Evolutionary conservation across 1,140 invertebrate genomes (phyloP).

Genomic region (Mactra quadrangularis): DNA sequence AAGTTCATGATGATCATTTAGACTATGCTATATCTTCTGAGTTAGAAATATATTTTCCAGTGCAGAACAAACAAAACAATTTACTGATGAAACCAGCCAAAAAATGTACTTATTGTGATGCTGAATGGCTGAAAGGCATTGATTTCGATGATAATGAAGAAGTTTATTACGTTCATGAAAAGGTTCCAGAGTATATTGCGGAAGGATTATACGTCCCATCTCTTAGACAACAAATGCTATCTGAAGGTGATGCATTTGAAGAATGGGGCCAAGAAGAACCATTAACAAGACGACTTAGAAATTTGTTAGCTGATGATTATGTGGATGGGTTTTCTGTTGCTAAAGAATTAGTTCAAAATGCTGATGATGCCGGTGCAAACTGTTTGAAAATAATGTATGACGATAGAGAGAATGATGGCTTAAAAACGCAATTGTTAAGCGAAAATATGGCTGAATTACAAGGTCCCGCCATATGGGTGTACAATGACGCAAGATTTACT

Average conservation of each 20-base stretch:
- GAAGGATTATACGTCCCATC: constrained; percentile 47
- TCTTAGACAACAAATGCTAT: constrained; percentile 45
- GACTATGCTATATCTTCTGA: background rate
- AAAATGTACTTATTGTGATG: constrained; percentile 46
- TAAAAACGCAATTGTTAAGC: constrained; percentile 69
- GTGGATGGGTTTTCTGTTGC: constrained; percentile 77
- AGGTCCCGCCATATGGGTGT: constrained; percentile 78
- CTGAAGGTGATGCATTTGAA: constrained; percentile 35
- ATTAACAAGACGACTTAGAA: constrained; percentile 69
- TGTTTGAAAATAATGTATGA: constrained; percentile 83
- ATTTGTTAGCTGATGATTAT: constrained; percentile 71
- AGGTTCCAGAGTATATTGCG: constrained; percentile 19
- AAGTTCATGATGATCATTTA: background rate
- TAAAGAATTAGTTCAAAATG: constrained; percentile 82
- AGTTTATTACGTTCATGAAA: constrained; percentile 30
- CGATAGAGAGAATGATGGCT: constrained; percentile 75
- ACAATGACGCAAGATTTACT: constrained; percentile 78
- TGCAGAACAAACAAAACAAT: background rate
- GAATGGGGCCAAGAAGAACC: constrained; percentile 74
- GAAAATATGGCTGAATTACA: constrained; percentile 75
- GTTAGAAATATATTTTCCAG: background rate
- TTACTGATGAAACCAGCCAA: background rate
- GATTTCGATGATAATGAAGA: constrained; percentile 34
- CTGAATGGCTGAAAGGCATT: constrained; percentile 11
- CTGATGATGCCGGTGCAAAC: constrained; percentile 83